These are phyloP conservation scores for Rhingia rostrata DNA, from an alignment of 2,888 invertebrate genomes.

Conservation along the genomic window DNA sequence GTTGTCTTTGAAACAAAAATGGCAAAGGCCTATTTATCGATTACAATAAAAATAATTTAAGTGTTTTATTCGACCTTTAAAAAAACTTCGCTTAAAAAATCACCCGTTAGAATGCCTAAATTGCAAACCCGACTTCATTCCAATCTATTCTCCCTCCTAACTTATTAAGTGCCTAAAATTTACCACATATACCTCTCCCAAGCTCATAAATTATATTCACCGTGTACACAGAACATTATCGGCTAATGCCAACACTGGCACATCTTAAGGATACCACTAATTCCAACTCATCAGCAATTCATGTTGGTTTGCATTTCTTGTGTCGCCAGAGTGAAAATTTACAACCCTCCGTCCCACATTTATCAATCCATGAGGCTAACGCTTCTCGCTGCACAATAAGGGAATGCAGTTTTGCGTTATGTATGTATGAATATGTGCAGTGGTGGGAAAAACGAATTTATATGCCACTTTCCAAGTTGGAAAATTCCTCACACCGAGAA, in stretches of 20 bases:
- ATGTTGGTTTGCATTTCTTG: constrained; percentile 45
- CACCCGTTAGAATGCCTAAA: too few species aligned
- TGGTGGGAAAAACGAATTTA: constrained; percentile 29
- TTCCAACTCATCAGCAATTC: constrained; percentile 57
- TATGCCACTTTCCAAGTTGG: constrained; percentile 31
- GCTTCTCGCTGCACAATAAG: constrained; percentile 13
- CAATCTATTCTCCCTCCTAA: too few species aligned
- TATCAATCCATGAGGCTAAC: constrained; percentile 34
- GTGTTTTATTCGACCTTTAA: too few species aligned
- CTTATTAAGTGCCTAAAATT: too few species aligned
- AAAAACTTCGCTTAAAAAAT: too few species aligned
- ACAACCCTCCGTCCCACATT: constrained; percentile 35
- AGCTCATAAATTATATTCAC: constrained; percentile 42
- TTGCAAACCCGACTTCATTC: too few species aligned
- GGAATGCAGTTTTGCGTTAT: constrained; percentile 21
- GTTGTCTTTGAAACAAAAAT: too few species aligned
- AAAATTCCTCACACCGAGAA: constrained; percentile 28
- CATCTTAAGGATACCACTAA: constrained; percentile 43
- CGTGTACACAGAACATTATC: not conserved
- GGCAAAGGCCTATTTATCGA: too few species aligned
- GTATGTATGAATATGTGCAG: not conserved
- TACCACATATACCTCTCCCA: too few species aligned
- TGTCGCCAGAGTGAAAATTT: constrained; percentile 50
- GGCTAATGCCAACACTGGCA: not conserved
- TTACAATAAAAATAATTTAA: too few species aligned